Evolutionary conservation across 2,797 vertebrate species (phyloP).

Genomic region (Rhinophrynus dorsalis): DNA sequence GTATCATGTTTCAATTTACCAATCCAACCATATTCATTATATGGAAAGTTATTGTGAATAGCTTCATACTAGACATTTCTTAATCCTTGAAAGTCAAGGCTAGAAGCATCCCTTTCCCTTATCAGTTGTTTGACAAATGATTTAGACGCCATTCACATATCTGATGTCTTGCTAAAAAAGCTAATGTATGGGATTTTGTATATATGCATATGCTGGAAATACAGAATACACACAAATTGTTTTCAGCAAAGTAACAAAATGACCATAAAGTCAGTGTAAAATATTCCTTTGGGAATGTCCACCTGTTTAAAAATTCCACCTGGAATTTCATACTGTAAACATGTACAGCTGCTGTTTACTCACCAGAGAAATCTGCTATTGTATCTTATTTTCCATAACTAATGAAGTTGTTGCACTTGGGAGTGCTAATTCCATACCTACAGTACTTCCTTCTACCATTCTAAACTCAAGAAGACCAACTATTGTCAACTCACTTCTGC

Average conservation of each 20-base stretch:
- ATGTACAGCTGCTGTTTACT: constrained; percentile 17
- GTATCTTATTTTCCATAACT: constrained; percentile 29
- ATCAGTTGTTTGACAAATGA: constrained; percentile 22
- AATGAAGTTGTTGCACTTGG: constrained; percentile 16
- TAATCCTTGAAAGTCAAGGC: constrained; percentile 19
- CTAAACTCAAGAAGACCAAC: too few species aligned
- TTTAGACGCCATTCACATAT: constrained; percentile 5
- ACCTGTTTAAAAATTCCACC: constrained; percentile 26
- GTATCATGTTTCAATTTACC: not conserved
- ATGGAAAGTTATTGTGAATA: not conserved
- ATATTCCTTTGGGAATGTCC: constrained; percentile 14
- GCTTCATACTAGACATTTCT: not conserved
- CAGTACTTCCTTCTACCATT: too few species aligned
- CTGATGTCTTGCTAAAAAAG: not conserved
- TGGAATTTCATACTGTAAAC: constrained; percentile 11
- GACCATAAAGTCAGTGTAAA: not conserved
- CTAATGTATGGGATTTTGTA: not conserved
- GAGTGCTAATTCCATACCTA: constrained; percentile 8
- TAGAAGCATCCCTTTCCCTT: not conserved
- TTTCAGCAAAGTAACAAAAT: not conserved
- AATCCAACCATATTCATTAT: not conserved
- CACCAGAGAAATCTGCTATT: constrained; percentile 21
- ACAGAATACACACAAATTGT: not conserved
- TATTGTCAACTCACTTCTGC: too few species aligned
- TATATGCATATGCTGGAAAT: not conserved